Evolutionary conservation across 2,113 vertebrate genomes (phyloP).

Genomic region (Lasiurus borealis): DNA sequence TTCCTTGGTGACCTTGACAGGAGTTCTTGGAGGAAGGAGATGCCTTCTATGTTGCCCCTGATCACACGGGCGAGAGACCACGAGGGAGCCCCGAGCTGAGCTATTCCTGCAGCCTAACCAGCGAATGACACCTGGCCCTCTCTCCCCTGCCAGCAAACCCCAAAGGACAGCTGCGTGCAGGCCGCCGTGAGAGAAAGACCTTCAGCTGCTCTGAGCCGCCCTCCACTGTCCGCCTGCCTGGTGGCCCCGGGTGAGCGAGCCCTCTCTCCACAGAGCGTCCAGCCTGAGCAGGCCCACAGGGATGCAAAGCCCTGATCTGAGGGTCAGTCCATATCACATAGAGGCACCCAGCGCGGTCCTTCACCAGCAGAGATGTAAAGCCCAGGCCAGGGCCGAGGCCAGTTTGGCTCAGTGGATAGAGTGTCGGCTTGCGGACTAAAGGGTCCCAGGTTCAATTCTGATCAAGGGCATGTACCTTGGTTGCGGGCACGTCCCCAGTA

Average conservation of each 20-base stretch:
- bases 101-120: constrained; percentile 9
- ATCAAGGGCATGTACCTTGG: no score
- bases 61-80: neutral
- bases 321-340: neutral
- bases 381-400: rapidly evolving
- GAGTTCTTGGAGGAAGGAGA: neutral
- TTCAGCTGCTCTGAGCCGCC: neutral
- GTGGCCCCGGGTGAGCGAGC: no score
- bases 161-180: neutral
- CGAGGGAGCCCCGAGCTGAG: neutral
- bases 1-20: neutral
- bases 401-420: no score
- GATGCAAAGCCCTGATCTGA: neutral
- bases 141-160: constrained; percentile 38
- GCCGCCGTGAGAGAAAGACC: neutral
- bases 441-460: no score
- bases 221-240: neutral
- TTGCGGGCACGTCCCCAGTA: no score
- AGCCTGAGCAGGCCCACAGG: no score
- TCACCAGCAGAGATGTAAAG: neutral
- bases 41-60: neutral
- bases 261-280: neutral
- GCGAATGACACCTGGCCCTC: constrained; percentile 40
- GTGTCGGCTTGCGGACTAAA: no score
- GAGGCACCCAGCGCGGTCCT: neutral